Evolutionary conservation across 2,113 vertebrate species (phyloP), one percentile per base, ranked within the genome.

Genomic region (Herpailurus yagouaroundi): DNA sequence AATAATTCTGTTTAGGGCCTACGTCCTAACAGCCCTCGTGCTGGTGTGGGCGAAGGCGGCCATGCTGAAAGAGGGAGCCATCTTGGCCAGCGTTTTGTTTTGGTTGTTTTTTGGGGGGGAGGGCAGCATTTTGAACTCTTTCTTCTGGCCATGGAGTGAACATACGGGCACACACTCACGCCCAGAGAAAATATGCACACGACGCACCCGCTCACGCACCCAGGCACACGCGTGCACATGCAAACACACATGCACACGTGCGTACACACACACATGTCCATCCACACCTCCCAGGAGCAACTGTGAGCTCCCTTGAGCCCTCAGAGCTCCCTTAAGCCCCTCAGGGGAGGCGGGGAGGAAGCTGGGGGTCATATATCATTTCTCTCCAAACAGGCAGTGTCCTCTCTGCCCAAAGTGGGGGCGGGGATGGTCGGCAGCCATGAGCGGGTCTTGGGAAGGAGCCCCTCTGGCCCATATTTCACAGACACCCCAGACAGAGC

Each of bases 401-500:
- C 97, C 94, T 92, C 71, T 94, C 36, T 85, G 69, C 79, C 95
- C 88, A 25, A 23, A 92, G 93, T 11, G 27, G 84, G 92, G 74
- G 41, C 18, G 88, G 95, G 81, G 97, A 94, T 86, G 55, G 96
- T 76, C 38, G 1, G 92, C 60, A 68, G 68, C 89, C 71, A 13
- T 77, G 80, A 82, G 63, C 87, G 89, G 90, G 92, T 79, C 89
- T 85, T 15, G 6, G 94, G 97, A 98, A 96, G 84, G 94, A 91
- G 81, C 81, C 95, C 92, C 94, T 94, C 89, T 63, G 80, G 94
- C 80, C 97, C 97, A 86, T 97, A 96, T 95, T 92, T 98, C 98
- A 97, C 89, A 81, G 95, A 97, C 82, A 97, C 92, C 95, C 96
- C 94, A 97, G 97, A 97, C 93, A 48, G 97, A 97, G 91, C 83